phyloP scores from a whole-genome alignment of 2,888 invertebrate species.

The Oxyteleia sp. region DNA sequence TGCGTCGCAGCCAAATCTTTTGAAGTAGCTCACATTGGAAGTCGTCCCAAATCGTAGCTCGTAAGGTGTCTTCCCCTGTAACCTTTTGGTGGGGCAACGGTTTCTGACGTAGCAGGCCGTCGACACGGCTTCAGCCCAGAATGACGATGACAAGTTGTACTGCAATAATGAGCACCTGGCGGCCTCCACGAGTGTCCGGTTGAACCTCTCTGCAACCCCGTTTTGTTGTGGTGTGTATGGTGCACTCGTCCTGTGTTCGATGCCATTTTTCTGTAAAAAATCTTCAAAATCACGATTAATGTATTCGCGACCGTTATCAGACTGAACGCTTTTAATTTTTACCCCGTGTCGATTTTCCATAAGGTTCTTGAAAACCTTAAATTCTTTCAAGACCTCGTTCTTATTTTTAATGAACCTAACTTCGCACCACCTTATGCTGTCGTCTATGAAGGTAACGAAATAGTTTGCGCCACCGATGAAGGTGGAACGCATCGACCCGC shows the following conservation, averaged over 20 bases:
- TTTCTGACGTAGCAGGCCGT: conserved; percentile 78
- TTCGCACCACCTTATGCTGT: conserved; percentile 69
- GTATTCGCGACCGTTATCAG: conserved; percentile 76
- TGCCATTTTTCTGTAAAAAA: conserved; percentile 76
- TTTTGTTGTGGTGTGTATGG: too few species aligned
- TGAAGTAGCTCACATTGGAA: conserved; percentile 69
- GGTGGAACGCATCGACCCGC: conserved; percentile 70
- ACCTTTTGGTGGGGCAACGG: conserved; percentile 69
- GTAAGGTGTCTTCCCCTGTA: conserved; percentile 67
- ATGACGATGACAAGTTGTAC: conserved; percentile 62
- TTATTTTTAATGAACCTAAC: too few species aligned
- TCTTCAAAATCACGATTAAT: conserved; percentile 73
- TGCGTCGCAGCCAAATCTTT: conserved; percentile 73
- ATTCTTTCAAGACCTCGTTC: conserved; percentile 66
- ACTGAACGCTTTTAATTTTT: conserved; percentile 71
- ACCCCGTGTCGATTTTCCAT: conserved; percentile 66
- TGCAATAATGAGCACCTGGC: conserved; percentile 77
- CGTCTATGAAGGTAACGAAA: conserved; percentile 77
- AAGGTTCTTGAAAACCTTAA: conserved; percentile 60
- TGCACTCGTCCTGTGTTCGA: too few species aligned
- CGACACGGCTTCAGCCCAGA: conserved; percentile 80
- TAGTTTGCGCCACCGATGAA: conserved; percentile 71
- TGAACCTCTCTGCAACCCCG: too few species aligned
- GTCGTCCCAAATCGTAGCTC: conserved; percentile 59
- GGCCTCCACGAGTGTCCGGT: conserved; percentile 77